These are phyloP conservation scores for Tribolium freemani DNA, from an alignment of 2,888 invertebrate genomes.

Conservation along the genomic window DNA sequence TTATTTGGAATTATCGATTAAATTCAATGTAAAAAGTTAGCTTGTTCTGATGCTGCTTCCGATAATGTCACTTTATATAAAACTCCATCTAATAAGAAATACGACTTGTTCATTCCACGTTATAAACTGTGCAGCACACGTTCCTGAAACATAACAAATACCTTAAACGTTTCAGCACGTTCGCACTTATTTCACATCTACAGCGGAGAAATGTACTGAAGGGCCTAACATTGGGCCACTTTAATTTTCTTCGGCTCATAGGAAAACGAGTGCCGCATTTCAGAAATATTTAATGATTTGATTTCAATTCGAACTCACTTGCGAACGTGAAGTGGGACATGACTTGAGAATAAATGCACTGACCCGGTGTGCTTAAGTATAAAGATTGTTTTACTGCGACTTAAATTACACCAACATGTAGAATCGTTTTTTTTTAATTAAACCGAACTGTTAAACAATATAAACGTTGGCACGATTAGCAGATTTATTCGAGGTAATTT, in stretches of 20 bases:
- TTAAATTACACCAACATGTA: too few species aligned
- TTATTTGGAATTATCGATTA: conserved; percentile 22
- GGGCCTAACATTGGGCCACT: conserved; percentile 17
- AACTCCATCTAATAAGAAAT: conserved; percentile 39
- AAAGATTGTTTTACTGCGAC: too few species aligned
- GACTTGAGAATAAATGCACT: not conserved
- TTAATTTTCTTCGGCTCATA: conserved; percentile 21
- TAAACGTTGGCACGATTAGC: too few species aligned
- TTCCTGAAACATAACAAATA: conserved; percentile 46
- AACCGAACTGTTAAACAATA: too few species aligned
- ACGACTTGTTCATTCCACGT: conserved; percentile 43
- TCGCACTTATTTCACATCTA: conserved; percentile 43
- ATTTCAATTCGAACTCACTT: not conserved
- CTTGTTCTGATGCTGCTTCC: conserved; percentile 11
- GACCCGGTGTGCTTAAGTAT: not conserved
- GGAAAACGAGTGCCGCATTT: conserved; percentile 7
- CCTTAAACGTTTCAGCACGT: conserved; percentile 46
- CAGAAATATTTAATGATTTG: conserved; percentile 17
- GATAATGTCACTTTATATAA: conserved; percentile 36
- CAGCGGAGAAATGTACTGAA: conserved; percentile 17
- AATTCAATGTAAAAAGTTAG: conserved; percentile 10
- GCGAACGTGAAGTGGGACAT: not conserved
- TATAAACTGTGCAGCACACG: conserved; percentile 46
- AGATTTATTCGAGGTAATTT: too few species aligned
- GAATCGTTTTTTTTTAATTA: too few species aligned